These are phyloP conservation scores for Anableps anableps DNA, from an alignment of 2,797 vertebrate genomes.

Conservation along the genomic window DNA sequence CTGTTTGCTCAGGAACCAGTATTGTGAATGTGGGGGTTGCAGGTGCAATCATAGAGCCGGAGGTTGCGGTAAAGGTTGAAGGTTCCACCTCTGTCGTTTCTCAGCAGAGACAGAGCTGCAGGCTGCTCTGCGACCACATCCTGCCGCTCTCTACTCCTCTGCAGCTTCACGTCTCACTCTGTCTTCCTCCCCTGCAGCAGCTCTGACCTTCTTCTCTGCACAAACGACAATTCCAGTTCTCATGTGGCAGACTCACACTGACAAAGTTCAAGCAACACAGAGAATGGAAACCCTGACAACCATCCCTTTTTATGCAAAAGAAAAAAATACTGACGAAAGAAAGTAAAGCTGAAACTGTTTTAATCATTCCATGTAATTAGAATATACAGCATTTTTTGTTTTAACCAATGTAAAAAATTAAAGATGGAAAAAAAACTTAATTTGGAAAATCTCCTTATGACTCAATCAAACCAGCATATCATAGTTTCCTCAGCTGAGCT, in stretches of 20 bases:
- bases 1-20: constrained; percentile 35
- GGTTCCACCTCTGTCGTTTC: constrained; percentile 27
- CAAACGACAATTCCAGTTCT: constrained; percentile 43
- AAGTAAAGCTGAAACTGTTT: background rate
- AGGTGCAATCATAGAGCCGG: constrained; percentile 44
- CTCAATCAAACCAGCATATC: background rate
- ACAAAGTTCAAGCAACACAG: background rate
- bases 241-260: background rate
- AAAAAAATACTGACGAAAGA: background rate
- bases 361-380: background rate
- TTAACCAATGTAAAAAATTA: background rate
- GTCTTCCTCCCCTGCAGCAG: background rate
- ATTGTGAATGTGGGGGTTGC: constrained; percentile 8
- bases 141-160: constrained; percentile 39
- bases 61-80: constrained; percentile 50
- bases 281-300: background rate
- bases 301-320: background rate
- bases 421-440: background rate
- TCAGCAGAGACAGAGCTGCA: constrained; percentile 28
- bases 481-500: constrained; percentile 1
- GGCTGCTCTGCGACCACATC: constrained; percentile 67
- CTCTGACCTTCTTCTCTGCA: constrained; percentile 31
- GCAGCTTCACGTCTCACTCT: constrained; percentile 40
- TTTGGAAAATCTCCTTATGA: constrained; percentile 6
- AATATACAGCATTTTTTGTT: too few relatives aligned